phyloP scores from a whole-genome alignment of 2,797 vertebrate species.

The Paedocypris micromegethes region DNA sequence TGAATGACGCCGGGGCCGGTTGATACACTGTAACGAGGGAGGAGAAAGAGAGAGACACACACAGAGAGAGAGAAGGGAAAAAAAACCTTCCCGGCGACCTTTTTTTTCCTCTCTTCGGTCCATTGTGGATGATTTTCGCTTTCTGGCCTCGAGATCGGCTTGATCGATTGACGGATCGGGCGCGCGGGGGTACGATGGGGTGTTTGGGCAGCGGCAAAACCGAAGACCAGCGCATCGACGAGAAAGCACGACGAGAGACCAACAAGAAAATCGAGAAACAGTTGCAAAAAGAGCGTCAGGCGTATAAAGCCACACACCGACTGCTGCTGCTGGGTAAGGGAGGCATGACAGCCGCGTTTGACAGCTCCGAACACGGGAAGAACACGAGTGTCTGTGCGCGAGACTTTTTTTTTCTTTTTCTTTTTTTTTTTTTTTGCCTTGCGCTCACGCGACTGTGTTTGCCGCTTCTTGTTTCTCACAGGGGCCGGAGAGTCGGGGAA shows the following conservation, averaged over 20 bases:
- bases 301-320: conserved; percentile 94
- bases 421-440: not conserved
- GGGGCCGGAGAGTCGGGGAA: conserved; percentile 98
- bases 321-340: conserved; percentile 91
- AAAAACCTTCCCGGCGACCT: conserved; percentile 66
- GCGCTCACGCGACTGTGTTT: conserved; percentile 14
- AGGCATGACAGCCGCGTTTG: conserved; percentile 55
- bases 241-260: conserved; percentile 94
- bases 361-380: conserved; percentile 67
- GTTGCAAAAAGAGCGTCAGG: conserved; percentile 91
- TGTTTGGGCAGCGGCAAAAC: conserved; percentile 97
- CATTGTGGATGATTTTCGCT: conserved; percentile 38
- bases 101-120: conserved; percentile 45
- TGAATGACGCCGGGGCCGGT: conserved; percentile 58
- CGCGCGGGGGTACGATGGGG: conserved; percentile 84
- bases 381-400: conserved; percentile 47
- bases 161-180: conserved; percentile 51
- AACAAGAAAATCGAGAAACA: conserved; percentile 98
- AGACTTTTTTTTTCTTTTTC: not conserved
- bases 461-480: conserved; percentile 57
- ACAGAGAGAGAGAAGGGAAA: not conserved
- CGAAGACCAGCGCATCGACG: conserved; percentile 96
- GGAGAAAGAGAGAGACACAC: too few species aligned
- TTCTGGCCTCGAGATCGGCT: conserved; percentile 36
- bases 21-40: conserved; percentile 68